Base-by-base conservation (phyloP, 2,113 vertebrate genomes). In the Tetraodon nigroviridis region DNA sequence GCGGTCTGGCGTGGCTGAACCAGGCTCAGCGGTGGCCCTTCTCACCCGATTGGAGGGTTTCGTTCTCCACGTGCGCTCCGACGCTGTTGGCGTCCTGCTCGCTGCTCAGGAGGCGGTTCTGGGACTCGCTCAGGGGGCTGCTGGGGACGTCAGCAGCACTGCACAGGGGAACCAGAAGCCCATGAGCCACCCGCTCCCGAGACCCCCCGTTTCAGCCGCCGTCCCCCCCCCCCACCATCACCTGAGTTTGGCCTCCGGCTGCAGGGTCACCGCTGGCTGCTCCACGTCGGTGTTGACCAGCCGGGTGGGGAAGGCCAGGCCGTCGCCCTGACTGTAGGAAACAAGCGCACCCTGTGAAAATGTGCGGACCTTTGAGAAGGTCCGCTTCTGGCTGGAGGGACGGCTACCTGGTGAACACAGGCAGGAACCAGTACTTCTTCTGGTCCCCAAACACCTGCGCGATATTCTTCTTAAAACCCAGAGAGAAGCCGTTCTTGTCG, bases 401-500 rank as follows among this genome's bases (percentile, higher is more conserved):
- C 7, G 24, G 24, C 24, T 90, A 98, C 96, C 95, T 98, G 80
- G 93, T 94, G 86, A 94, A 96, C 66, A 96, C 17, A 18, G 95
- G 95, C 51, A 98, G 71, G 19, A 92, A 81, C 95, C 96, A 98
- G 66, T 92, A 97, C 72, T 93, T 95, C 85, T 93, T 95, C 85
- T 97, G 92, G 84, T 98, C 95, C 40, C 96, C 96, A 45, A 98
- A 98, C 58, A 98, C 94, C 73, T 98, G 90, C 78, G 74, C 89
- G 56, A 98, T 87, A 66, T 98, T 98, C 89, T 97, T 98, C 64
- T 85, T 88, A 79, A 87, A 93, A 71, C 96, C 96, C 68, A 98
- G 89, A 76, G 93, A 96, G 87, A 98, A 98, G 41, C 94, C 95
- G 52, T 96, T 95, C 87, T 93, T 94, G 84, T 98, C 95, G 19